A percentile compares a stretch with the other conserved stretches of the same genome.
Conservation (phyloP, 2,888 invertebrate genomes). For the Villa cingulata region DNA sequence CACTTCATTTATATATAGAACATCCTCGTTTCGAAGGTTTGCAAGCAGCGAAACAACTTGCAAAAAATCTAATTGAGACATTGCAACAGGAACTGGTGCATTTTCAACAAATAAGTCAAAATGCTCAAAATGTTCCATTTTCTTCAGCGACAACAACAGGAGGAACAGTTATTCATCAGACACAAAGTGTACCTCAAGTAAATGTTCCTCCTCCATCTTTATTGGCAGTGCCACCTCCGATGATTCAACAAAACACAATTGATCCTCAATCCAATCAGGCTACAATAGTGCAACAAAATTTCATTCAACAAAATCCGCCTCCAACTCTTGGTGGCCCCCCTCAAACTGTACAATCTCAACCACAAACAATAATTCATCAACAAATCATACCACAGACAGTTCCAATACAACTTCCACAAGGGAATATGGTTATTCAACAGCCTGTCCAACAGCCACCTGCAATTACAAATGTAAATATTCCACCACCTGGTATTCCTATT, state of each 20-base stretch:
- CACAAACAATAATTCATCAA: slow-evolving; percentile 18
- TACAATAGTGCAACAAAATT: slow-evolving; percentile 12
- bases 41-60: slow-evolving; percentile 48
- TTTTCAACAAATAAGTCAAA: slow-evolving; percentile 19
- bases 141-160: not conserved
- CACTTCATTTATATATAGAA: slow-evolving; percentile 61
- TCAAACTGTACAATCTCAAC: slow-evolving; percentile 10
- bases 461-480: slow-evolving; percentile 16
- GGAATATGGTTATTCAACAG: slow-evolving; percentile 20
- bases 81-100: slow-evolving; percentile 44
- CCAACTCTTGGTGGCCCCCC: slow-evolving; percentile 8
- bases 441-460: slow-evolving; percentile 6
- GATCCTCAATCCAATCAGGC: slow-evolving; percentile 8
- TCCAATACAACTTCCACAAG: slow-evolving; percentile 19
- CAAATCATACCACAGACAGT: slow-evolving; percentile 18
- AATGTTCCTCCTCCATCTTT: slow-evolving; percentile 18
- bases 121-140: slow-evolving; percentile 6
- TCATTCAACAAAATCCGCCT: slow-evolving; percentile 13
- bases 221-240: slow-evolving; percentile 10
- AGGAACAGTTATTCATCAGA: slow-evolving; percentile 8
- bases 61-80: slow-evolving; percentile 66
- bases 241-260: slow-evolving; percentile 11
- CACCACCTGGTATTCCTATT: slow-evolving; percentile 14
- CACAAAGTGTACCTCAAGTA: slow-evolving; percentile 16
- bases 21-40: slow-evolving; percentile 53